These are phyloP conservation scores for Drosophila nikananu DNA, from an alignment of 1,140 invertebrate species.

Conservation along the genomic window DNA sequence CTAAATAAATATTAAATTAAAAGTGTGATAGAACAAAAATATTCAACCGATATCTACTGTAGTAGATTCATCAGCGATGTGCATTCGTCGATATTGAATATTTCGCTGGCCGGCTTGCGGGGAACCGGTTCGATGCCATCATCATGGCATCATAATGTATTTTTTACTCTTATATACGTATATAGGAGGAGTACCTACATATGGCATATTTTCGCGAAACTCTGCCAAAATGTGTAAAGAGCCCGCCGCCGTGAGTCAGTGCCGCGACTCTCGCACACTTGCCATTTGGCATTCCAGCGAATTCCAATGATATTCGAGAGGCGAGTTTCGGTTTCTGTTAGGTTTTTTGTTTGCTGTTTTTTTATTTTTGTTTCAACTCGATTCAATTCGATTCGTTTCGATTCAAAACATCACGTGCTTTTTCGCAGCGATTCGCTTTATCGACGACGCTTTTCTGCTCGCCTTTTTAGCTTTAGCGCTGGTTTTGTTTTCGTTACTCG, in stretches of 20 bases:
- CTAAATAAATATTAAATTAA: neutral
- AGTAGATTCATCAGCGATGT: constrained; percentile 17
- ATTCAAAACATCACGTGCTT: constrained; percentile 50
- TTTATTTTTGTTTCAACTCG: neutral
- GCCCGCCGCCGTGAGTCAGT: constrained; percentile 26
- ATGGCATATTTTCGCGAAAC: constrained; percentile 48
- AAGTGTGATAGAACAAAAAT: neutral
- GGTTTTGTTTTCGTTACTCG: constrained; percentile 40
- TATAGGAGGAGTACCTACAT: constrained; percentile 21
- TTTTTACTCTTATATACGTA: constrained; percentile 34
- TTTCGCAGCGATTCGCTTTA: constrained; percentile 48
- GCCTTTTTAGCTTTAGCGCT: constrained; percentile 16
- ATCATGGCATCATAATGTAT: constrained; percentile 67
- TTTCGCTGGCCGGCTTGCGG: constrained; percentile 15
- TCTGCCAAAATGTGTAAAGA: constrained; percentile 56
- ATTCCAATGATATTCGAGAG: constrained; percentile 73
- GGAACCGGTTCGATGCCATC: constrained; percentile 77
- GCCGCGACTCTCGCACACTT: constrained; percentile 51
- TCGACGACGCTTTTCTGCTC: constrained; percentile 27
- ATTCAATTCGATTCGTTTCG: constrained; percentile 2
- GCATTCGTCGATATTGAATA: constrained; percentile 33
- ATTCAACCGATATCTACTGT: constrained; percentile 20
- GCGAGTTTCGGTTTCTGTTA: constrained; percentile 9
- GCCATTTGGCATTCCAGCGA: constrained; percentile 72
- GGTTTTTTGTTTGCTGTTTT: neutral